phyloP scores from a whole-genome alignment of 2,888 invertebrate species.

The Tenthredo distinguenda region DNA sequence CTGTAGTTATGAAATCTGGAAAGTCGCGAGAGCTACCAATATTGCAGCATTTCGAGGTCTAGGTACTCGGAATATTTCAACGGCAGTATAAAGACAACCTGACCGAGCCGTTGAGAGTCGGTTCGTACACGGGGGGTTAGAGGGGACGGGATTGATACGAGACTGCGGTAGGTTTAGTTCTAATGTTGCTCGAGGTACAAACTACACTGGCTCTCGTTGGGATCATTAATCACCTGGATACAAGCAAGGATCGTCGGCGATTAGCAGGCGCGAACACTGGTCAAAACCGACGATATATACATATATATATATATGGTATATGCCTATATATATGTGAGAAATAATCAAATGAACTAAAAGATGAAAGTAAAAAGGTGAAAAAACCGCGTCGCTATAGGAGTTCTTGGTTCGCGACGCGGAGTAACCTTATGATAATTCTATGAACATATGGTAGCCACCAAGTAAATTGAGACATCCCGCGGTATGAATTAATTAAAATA shows the following conservation, averaged over 20 bases:
- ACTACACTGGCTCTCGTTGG: constrained; percentile 55
- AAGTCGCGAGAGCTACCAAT: constrained; percentile 5
- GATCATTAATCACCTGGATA: constrained; percentile 67
- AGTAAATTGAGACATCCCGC: constrained; percentile 21
- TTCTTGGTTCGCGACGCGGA: background rate
- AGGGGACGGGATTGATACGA: constrained; percentile 68
- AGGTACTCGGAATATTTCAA: background rate
- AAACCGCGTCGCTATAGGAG: background rate
- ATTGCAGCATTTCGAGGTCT: constrained; percentile 4
- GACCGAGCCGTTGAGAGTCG: background rate
- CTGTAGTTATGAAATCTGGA: constrained; percentile 31
- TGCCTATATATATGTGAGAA: background rate
- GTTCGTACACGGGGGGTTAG: background rate
- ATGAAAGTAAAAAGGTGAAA: background rate
- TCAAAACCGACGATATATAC: background rate
- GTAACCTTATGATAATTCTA: background rate
- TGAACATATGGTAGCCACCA: background rate
- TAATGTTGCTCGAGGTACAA: constrained; percentile 65
- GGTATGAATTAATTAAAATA: constrained; percentile 24
- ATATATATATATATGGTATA: background rate
- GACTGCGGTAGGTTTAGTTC: constrained; percentile 72
- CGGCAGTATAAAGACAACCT: background rate
- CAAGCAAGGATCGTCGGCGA: constrained; percentile 32
- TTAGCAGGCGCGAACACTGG: constrained; percentile 46
- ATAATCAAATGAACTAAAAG: background rate